Evolutionary conservation across 2,888 invertebrate species (phyloP).

Genomic region (Cancer borealis): DNA sequence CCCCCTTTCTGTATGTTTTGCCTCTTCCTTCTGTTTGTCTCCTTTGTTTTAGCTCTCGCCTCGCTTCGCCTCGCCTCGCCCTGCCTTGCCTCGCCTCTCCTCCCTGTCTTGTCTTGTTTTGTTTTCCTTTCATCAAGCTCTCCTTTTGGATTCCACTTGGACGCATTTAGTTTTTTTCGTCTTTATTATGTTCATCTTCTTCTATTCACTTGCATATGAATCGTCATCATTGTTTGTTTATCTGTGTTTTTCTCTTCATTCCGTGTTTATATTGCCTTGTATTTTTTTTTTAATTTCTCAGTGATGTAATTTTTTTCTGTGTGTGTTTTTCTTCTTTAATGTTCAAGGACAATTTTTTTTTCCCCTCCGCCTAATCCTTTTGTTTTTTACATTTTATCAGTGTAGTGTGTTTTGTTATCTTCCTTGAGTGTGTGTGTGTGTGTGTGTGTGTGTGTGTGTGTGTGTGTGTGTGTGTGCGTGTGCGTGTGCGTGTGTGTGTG

Average conservation of each 20-base stretch:
- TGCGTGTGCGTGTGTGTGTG: neutral
- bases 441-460: conserved; percentile 23
- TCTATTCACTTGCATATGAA: neutral
- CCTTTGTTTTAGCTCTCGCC: conserved; percentile 27
- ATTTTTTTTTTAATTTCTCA: neutral
- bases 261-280: neutral
- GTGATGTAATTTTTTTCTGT: too few species aligned
- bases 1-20: neutral
- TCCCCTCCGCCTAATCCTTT: neutral
- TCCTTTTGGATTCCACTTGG: conserved; percentile 12
- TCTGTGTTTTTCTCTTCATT: conserved; percentile 46
- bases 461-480: conserved; percentile 24
- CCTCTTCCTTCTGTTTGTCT: conserved; percentile 26
- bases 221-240: neutral
- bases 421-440: neutral
- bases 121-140: conserved; percentile 21
- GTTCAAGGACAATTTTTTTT: neutral
- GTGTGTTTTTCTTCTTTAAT: neutral
- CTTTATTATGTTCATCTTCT: neutral
- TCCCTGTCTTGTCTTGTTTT: neutral
- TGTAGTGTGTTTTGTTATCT: neutral
- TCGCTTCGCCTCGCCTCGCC: neutral
- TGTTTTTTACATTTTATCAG: neutral
- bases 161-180: neutral
- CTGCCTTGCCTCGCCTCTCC: neutral